Evolutionary conservation across 2,113 vertebrate genomes (phyloP), one percentile per base, ranked within the genome.

Genomic region (Cyphomyrus discorhynchus): DNA sequence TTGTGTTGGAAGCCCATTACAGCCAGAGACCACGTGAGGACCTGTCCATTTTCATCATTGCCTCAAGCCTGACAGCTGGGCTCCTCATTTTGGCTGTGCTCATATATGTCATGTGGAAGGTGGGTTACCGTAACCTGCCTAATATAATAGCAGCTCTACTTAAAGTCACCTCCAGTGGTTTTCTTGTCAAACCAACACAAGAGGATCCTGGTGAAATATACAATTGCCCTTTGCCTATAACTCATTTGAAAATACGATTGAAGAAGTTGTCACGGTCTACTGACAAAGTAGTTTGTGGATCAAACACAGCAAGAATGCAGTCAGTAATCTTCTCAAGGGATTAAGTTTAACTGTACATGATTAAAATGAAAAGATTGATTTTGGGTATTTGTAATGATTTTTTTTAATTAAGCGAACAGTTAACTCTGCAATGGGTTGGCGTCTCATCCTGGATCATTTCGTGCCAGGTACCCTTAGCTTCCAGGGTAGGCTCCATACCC

Each of bases 1-100:
- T 97, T 88, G 89, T 94, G 15, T 87, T 97, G 53, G 96, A 96
- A 94, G 97, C 96, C 90, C n/a, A 96, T 86, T 95, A 97, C 92
- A 95, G 96, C 90, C 95, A 95, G 89, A 96, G 92, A 88, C 95
- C 95, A 90, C 95, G 95, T 90, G 89, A 86, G 17, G 91, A 5
- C 8, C 94, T 96, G 85, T 93, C 91, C 7, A 87, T 96, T 15
- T 50, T 93, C 3, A 94, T 97, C 86, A 94, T 96, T 91, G 88
- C 87, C 84, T 92, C 91, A 10, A 95, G 96, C 35, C 94, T 96
- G 91, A 5, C 95, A 21, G 0, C 95, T 89, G 96, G 96, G 46
- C 21, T 97, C 84, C 11, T 83, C 62, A 91, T 96, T 90, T 92
- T 97, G 90, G 58, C 92, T 77, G 0, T 95, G 15, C 93, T 96